Conservation (phyloP, 1,140 invertebrate genomes). For the Medauroidea extradentata region DNA sequence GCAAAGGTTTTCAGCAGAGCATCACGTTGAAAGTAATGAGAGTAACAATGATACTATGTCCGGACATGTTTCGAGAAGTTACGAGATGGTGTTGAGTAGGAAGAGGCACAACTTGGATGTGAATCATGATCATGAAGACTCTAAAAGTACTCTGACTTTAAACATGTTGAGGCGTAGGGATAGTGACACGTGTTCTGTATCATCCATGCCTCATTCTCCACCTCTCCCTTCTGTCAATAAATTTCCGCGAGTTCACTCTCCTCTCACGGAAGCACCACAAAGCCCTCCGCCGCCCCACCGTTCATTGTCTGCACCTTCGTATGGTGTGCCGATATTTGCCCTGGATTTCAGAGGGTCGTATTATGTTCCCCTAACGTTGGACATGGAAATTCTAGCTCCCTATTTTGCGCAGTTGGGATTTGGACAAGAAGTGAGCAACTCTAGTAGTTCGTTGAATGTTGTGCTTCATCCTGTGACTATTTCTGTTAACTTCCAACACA, state of each 20-base stretch:
- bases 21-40: neutral
- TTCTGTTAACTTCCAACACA: constrained; percentile 69
- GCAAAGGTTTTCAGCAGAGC: constrained; percentile 63
- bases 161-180: neutral
- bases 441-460: constrained; percentile 31
- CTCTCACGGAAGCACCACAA: too few species aligned
- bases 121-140: neutral
- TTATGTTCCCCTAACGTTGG: constrained; percentile 86
- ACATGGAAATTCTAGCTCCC: constrained; percentile 66
- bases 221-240: neutral
- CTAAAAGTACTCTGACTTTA: too few species aligned
- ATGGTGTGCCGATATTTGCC: constrained; percentile 70
- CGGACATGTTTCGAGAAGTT: too few species aligned
- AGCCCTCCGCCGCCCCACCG: neutral
- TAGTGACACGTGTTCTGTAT: constrained; percentile 5
- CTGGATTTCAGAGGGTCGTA: constrained; percentile 82
- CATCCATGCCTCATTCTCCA: neutral
- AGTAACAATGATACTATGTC: too few species aligned
- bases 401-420: constrained; percentile 57
- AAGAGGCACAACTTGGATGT: neutral
- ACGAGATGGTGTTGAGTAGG: neutral
- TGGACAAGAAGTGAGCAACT: constrained; percentile 46
- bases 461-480: constrained; percentile 88
- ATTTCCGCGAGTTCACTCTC: neutral
- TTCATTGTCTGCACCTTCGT: constrained; percentile 22